A percentile compares a stretch with the other conserved stretches of the same genome.
Conservation (phyloP, 2,113 vertebrate species). For the Glaucidium brasilianum region DNA sequence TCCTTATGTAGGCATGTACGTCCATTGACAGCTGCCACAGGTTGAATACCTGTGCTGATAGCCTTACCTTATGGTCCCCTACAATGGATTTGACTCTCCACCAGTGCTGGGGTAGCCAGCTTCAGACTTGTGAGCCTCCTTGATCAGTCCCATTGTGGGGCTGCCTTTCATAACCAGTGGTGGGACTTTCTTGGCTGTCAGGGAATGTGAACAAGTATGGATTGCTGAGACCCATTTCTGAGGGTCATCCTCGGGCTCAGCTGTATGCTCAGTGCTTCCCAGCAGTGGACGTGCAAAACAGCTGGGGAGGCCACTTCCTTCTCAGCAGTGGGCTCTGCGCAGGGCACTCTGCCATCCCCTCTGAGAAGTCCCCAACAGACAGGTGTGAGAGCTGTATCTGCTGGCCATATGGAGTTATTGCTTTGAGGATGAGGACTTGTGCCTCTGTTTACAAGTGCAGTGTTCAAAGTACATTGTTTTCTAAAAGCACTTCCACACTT, state of each 20-base stretch:
- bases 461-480: background rate
- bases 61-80: background rate
- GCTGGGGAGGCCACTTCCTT: background rate
- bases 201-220: background rate
- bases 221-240: background rate
- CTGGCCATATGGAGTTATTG: background rate
- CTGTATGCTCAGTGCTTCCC: background rate
- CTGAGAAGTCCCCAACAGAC: too few relatives aligned
- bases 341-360: background rate
- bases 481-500: background rate
- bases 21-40: background rate
- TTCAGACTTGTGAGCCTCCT: background rate
- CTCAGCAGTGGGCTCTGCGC: fast-evolving
- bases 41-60: fast-evolving
- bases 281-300: background rate
- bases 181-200: background rate
- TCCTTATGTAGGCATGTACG: background rate
- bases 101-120: too few relatives aligned
- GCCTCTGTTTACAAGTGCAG: fast-evolving
- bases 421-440: background rate
- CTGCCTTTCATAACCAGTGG: background rate
- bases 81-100: background rate
- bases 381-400: background rate
- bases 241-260: background rate
- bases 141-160: too few relatives aligned